phyloP scores from a whole-genome alignment of 2,888 invertebrate genomes.

The Cerceris rybyensis region DNA sequence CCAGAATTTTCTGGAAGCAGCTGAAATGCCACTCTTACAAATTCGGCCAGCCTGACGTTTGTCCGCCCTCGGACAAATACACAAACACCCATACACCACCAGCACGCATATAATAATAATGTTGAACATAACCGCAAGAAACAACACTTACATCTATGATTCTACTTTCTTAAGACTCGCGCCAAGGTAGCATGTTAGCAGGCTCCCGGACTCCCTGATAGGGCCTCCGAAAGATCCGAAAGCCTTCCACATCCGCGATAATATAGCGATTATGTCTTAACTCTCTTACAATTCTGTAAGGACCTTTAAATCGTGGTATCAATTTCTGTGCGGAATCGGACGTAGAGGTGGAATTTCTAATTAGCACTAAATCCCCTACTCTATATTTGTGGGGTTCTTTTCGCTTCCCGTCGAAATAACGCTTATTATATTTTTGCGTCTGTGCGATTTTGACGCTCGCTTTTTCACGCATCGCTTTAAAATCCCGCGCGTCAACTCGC shows the following conservation, averaged over 20 bases:
- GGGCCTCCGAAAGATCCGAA: no score
- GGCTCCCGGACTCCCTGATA: no score
- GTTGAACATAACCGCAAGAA: no score
- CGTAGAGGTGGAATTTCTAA: not conserved
- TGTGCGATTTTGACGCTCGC: not conserved
- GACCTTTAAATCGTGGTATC: not conserved
- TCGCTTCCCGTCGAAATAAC: not conserved
- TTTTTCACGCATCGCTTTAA: not conserved
- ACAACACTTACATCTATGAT: no score
- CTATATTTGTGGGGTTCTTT: slow-evolving; percentile 1
- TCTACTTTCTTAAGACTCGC: no score
- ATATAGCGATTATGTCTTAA: not conserved
- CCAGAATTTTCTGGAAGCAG: no score
- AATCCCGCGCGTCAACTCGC: not conserved
- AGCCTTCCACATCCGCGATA: not conserved
- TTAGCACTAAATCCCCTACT: not conserved
- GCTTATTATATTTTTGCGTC: not conserved
- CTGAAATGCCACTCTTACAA: no score
- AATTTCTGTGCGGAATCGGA: not conserved
- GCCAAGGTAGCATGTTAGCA: no score
- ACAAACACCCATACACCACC: no score
- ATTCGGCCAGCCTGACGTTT: no score
- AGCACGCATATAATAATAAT: no score
- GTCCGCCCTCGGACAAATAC: no score
- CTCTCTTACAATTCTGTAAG: not conserved